Percentiles rank a stretch among this genome's conserved stretches.
Evolutionary conservation across 2,888 invertebrate species (phyloP).

Genomic region (Agrotis exclamationis): DNA sequence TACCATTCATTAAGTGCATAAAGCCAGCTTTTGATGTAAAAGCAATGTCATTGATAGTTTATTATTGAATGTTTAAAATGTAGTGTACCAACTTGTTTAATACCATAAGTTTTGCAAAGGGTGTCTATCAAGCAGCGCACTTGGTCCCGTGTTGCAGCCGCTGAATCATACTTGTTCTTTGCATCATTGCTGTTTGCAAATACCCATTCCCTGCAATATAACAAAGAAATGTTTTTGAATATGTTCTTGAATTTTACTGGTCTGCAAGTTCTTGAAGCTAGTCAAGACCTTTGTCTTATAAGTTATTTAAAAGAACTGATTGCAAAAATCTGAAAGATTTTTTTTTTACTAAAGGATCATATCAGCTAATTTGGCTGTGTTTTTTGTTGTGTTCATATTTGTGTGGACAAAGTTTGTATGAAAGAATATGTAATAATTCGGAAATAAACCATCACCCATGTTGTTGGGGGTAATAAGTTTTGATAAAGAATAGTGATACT

Average conservation of each 20-base stretch:
- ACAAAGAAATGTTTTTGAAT: neutral
- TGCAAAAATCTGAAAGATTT: neutral
- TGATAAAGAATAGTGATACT: conserved; percentile 54
- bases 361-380: too few relatives aligned
- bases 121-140: conserved; percentile 92
- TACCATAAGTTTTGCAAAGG: conserved; percentile 90
- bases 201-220: conserved; percentile 93
- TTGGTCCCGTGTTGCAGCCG: conserved; percentile 94
- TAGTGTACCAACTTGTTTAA: conserved; percentile 89
- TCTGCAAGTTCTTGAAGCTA: neutral
- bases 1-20: neutral
- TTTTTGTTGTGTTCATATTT: too few relatives aligned
- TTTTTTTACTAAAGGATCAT: neutral
- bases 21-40: neutral
- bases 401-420: too few relatives aligned
- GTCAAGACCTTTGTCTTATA: too few relatives aligned
- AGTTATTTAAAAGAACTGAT: neutral
- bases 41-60: conserved; percentile 17
- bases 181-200: conserved; percentile 93
- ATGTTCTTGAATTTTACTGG: neutral
- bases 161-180: conserved; percentile 92
- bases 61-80: conserved; percentile 45
- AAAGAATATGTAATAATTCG: too few relatives aligned
- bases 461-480: too few relatives aligned
- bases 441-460: too few relatives aligned